Evolutionary conservation across 2,113 vertebrate species (phyloP).

Genomic region (Epinephelus fuscoguttatus): DNA sequence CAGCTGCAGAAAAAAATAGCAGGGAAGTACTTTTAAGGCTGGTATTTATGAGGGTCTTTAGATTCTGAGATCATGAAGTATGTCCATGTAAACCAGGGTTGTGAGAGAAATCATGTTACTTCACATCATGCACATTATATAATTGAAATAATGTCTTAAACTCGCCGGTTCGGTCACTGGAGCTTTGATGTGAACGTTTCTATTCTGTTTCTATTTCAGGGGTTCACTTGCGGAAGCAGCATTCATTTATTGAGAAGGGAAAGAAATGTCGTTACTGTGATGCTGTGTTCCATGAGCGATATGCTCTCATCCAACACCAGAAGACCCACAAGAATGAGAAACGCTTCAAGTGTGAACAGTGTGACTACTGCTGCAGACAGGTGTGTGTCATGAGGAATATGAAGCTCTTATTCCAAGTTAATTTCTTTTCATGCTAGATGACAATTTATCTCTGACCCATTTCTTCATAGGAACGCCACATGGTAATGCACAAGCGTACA

Average conservation of each 20-base stretch:
- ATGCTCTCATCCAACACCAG: constrained; percentile 98
- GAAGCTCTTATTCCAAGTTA: accelerated
- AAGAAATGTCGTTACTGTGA: constrained; percentile 99
- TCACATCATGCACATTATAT: neutral
- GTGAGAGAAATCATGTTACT: neutral
- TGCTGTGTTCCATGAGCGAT: constrained; percentile 97
- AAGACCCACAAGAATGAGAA: constrained; percentile 99
- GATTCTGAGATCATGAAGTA: too few relatives aligned
- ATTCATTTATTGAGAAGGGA: constrained; percentile 98
- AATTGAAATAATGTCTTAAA: neutral
- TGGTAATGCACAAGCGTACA: constrained; percentile 99
- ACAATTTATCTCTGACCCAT: neutral
- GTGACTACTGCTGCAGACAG: constrained; percentile 98
- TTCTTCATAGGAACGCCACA: constrained; percentile 91
- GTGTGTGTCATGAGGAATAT: constrained; percentile 70
- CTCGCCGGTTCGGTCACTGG: neutral
- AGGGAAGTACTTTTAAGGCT: neutral
- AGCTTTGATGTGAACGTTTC: too few relatives aligned
- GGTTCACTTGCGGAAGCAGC: constrained; percentile 97
- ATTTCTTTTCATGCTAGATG: neutral
- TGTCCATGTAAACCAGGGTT: neutral
- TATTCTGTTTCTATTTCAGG: constrained; percentile 77
- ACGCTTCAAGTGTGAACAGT: constrained; percentile 98
- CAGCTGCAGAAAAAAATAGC: neutral
- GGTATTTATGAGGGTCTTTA: neutral